phyloP scores from a whole-genome alignment of 2,888 invertebrate genomes.

The Drosophila austrosaltans region DNA sequence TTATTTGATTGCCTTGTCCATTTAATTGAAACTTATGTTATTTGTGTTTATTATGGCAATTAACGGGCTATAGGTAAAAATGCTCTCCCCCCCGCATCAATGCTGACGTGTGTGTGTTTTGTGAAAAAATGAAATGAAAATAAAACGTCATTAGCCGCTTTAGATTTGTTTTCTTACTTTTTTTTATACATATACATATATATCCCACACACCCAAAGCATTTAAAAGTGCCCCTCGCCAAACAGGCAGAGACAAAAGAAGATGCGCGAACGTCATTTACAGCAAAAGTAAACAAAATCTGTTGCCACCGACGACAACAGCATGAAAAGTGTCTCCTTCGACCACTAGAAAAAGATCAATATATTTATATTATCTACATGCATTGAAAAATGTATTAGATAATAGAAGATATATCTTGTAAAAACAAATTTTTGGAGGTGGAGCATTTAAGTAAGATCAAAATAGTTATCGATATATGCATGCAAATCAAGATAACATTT shows the following conservation, averaged over 20 bases:
- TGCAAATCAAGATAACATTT: too few species aligned
- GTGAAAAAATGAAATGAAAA: background rate
- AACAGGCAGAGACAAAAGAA: too few species aligned
- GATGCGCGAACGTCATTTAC: background rate
- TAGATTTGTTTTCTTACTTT: constrained; percentile 3
- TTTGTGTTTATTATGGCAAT: constrained; percentile 5
- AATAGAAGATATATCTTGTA: too few species aligned
- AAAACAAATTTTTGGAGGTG: too few species aligned
- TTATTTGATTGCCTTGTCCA: constrained; percentile 6
- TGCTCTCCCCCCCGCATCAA: background rate
- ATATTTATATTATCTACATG: too few species aligned
- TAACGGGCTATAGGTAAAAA: constrained; percentile 4
- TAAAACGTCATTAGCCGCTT: background rate
- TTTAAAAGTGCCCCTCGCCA: background rate
- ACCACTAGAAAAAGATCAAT: too few species aligned
- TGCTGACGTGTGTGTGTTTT: background rate
- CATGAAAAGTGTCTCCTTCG: too few species aligned
- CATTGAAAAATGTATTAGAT: too few species aligned
- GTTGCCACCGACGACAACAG: too few species aligned
- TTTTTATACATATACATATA: too few species aligned
- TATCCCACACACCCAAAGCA: background rate
- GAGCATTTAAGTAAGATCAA: too few species aligned
- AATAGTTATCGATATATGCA: too few species aligned
- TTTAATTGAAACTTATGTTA: constrained; percentile 10
- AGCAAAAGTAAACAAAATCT: background rate